Conservation (phyloP, 2,113 vertebrate species). For the Tinamus guttatus region DNA sequence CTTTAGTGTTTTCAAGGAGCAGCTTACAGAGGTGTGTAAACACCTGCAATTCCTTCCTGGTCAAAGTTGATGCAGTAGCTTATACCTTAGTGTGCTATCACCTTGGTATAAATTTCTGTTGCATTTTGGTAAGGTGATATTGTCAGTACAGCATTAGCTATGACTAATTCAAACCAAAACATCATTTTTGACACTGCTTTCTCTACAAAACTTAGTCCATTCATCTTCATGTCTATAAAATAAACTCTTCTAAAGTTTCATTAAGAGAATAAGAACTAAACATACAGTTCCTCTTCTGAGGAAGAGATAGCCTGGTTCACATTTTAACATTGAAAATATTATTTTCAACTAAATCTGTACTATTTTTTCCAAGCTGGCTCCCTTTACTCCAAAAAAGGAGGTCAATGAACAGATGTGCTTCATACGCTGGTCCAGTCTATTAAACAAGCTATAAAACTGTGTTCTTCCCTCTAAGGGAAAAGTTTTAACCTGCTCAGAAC, state of each 20-base stretch:
- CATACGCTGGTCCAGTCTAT: slow-evolving; percentile 11
- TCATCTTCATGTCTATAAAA: not conserved
- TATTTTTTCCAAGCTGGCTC: not conserved
- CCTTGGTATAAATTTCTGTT: not conserved
- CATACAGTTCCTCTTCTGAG: slow-evolving; percentile 13
- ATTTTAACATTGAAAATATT: slow-evolving; percentile 35
- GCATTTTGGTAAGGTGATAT: too few relatives aligned
- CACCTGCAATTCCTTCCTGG: not conserved
- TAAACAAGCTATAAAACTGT: not conserved
- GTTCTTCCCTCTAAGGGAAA: slow-evolving; percentile 1
- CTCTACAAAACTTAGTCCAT: not conserved
- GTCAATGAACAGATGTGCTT: not conserved
- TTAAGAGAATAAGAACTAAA: slow-evolving; percentile 4
- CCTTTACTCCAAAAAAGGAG: not conserved
- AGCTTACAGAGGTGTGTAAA: not conserved
- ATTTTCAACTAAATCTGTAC: not conserved
- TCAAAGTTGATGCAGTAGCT: not conserved
- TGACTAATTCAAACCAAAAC: not conserved
- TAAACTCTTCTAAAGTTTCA: not conserved
- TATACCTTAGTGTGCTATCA: not conserved
- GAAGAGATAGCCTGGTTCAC: not conserved
- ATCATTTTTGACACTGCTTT: not conserved
- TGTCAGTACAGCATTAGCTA: too few relatives aligned
- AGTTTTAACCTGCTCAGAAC: slow-evolving; percentile 68
- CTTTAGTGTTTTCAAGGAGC: not conserved